A percentile compares a stretch with the other conserved stretches of the same genome.
Conservation (phyloP, 2,797 vertebrate genomes). For the Salmo trutta region DNA sequence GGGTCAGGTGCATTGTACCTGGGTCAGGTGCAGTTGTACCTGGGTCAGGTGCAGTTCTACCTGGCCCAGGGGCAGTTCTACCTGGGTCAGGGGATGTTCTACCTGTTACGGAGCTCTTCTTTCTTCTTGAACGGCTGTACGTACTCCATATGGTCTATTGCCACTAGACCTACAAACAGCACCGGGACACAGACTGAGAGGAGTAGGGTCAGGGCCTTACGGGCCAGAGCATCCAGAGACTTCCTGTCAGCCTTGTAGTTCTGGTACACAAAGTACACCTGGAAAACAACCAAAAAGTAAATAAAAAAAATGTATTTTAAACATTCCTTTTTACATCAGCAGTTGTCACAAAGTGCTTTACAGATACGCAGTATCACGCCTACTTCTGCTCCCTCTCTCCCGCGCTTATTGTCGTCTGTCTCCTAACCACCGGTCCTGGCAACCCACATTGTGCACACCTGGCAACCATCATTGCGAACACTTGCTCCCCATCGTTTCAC, state of each 20-base stretch:
- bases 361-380: too few relatives aligned
- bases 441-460: too few relatives aligned
- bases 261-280: conserved; percentile 83
- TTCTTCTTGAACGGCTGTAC: conserved; percentile 86
- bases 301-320: too few relatives aligned
- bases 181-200: conserved; percentile 79
- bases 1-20: conserved; percentile 20
- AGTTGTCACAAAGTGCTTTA: too few relatives aligned
- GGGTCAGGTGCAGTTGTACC: background rate
- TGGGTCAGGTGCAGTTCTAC: conserved; percentile 24
- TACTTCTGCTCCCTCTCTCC: too few relatives aligned
- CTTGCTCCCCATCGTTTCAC: too few relatives aligned
- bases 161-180: conserved; percentile 79
- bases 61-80: conserved; percentile 20
- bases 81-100: conserved; percentile 23
- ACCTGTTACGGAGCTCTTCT: conserved; percentile 81
- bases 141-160: conserved; percentile 85
- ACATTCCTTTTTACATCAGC: too few relatives aligned
- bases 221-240: conserved; percentile 79
- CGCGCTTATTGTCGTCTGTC: too few relatives aligned
- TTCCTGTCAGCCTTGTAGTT: conserved; percentile 89
- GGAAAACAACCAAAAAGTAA: background rate
- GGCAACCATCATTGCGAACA: too few relatives aligned
- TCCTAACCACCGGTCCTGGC: too few relatives aligned
- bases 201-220: conserved; percentile 79